These are phyloP conservation scores for Hylyphantes graminicola DNA, from an alignment of 1,140 invertebrate genomes.

Conservation along the genomic window DNA sequence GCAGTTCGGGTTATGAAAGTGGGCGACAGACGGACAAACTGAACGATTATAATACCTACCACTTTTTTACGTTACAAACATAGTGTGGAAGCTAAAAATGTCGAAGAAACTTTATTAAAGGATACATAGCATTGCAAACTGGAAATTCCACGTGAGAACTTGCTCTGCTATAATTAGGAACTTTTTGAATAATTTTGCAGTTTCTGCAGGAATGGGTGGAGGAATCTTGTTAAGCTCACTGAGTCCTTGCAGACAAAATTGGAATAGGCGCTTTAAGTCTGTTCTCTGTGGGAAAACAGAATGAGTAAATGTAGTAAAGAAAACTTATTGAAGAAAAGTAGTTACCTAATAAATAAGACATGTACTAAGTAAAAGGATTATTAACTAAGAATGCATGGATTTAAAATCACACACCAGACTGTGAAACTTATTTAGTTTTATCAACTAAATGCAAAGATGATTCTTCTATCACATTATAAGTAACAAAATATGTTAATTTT, in stretches of 20 bases:
- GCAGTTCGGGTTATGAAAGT: no score
- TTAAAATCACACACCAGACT: no score
- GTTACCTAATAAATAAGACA: not conserved
- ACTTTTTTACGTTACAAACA: no score
- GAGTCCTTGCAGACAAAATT: slow-evolving; percentile 74
- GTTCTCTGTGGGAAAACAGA: slow-evolving; percentile 68
- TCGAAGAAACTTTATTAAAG: slow-evolving; percentile 8
- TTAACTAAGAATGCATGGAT: not conserved
- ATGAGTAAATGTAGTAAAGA: not conserved
- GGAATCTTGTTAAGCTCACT: slow-evolving; percentile 73
- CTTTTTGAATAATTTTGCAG: slow-evolving; percentile 68
- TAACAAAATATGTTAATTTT: not conserved
- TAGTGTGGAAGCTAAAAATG: not conserved
- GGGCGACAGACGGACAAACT: no score
- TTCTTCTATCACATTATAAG: not conserved
- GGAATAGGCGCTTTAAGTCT: slow-evolving; percentile 84
- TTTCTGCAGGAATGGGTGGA: slow-evolving; percentile 70
- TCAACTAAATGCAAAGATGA: no score
- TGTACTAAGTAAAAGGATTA: not conserved
- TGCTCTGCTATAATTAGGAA: slow-evolving; percentile 79
- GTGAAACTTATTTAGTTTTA: no score
- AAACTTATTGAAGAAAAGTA: no score
- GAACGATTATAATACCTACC: no score
- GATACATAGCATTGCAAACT: slow-evolving; percentile 63
- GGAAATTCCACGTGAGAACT: slow-evolving; percentile 81